phyloP scores from a whole-genome alignment of 2,797 vertebrate genomes.

The Eospalax fontanierii region DNA sequence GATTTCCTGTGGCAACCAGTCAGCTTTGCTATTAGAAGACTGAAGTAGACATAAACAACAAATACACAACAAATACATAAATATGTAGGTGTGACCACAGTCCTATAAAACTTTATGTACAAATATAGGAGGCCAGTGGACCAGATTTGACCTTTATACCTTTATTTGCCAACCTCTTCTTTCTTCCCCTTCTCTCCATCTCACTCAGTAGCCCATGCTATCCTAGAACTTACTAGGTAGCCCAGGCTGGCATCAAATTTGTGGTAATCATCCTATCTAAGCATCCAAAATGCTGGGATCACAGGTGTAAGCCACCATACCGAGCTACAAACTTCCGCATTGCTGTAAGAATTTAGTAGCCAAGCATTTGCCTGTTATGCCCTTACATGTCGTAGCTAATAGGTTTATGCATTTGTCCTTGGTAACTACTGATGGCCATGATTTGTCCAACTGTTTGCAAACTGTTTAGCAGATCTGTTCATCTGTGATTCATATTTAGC shows the following conservation, averaged over 20 bases:
- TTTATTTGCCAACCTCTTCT: constrained; percentile 2
- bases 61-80: constrained; percentile 30
- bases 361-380: constrained; percentile 5
- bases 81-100: not conserved
- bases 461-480: not conserved
- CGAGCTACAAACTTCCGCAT: not conserved
- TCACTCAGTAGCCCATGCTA: not conserved
- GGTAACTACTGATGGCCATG: constrained; percentile 39
- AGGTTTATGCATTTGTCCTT: not conserved
- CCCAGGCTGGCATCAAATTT: not conserved
- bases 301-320: no score
- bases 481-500: not conserved
- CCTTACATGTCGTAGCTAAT: not conserved
- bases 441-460: constrained; percentile 41
- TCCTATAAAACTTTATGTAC: constrained; percentile 59
- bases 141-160: not conserved
- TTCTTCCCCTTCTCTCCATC: not conserved
- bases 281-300: not conserved
- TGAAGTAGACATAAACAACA: not conserved
- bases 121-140: not conserved
- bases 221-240: not conserved
- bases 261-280: not conserved
- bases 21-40: not conserved
- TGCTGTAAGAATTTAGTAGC: constrained; percentile 47
- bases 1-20: not conserved